phyloP scores from a whole-genome alignment of 2,888 invertebrate genomes.

The Acronicta leporina region DNA sequence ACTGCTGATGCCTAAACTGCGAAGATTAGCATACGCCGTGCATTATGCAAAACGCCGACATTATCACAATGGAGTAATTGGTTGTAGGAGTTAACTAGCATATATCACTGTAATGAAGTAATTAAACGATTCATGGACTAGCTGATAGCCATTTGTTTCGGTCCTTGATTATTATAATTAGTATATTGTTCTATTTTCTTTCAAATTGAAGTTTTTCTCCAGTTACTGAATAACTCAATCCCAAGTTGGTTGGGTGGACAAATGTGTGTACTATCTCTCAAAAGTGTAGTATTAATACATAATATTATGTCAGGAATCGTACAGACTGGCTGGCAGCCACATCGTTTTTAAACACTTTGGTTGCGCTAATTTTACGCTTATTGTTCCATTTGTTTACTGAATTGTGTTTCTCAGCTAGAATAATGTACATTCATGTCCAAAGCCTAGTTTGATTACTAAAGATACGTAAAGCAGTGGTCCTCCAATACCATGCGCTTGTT shows the following conservation, averaged over 20 bases:
- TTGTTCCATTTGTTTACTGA: too few relatives aligned
- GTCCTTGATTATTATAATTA: too few relatives aligned
- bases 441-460: slow-evolving; percentile 4
- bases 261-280: too few relatives aligned
- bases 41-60: neutral
- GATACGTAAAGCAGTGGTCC: neutral
- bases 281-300: too few relatives aligned
- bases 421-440: neutral
- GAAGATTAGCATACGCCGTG: slow-evolving; percentile 7
- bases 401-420: neutral
- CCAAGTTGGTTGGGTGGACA: too few relatives aligned
- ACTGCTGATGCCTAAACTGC: slow-evolving; percentile 7
- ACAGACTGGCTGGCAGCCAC: too few relatives aligned
- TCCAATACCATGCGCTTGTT: neutral
- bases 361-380: too few relatives aligned
- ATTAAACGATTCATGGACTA: neutral
- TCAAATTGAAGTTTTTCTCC: too few relatives aligned
- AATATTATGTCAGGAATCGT: too few relatives aligned
- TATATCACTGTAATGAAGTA: neutral
- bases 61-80: slow-evolving; percentile 1
- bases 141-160: neutral
- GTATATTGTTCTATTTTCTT: too few relatives aligned
- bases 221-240: too few relatives aligned
- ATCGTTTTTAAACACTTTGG: too few relatives aligned
- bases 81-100: neutral